Percentiles rank a stretch among this genome's conserved stretches.
These are phyloP conservation scores for Xiphydria camelus DNA, from an alignment of 2,888 invertebrate species.

Conservation along the genomic window DNA sequence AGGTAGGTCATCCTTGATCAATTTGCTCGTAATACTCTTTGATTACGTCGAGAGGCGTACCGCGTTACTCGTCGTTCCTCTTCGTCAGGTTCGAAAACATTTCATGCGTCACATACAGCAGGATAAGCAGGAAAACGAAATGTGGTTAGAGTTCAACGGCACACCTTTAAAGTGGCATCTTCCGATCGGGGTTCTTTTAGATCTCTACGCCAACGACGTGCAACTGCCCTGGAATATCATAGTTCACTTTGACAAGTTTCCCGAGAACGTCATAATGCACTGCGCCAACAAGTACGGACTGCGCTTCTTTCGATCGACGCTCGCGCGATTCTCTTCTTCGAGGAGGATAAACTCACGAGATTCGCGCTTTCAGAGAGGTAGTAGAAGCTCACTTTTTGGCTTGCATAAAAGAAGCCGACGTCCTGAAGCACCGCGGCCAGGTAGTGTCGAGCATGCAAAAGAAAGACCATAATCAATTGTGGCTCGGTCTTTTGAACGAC, in stretches of 20 bases:
- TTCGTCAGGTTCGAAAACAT: constrained; percentile 79
- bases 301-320: background rate
- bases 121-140: constrained; percentile 77
- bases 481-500: constrained; percentile 93
- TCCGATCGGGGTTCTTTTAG: constrained; percentile 85
- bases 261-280: constrained; percentile 84
- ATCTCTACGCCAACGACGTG: constrained; percentile 73
- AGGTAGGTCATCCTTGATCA: constrained; percentile 64
- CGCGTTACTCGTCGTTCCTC: too few relatives aligned
- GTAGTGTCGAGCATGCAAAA: constrained; percentile 91
- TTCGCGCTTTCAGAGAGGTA: constrained; percentile 69
- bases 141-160: constrained; percentile 94
- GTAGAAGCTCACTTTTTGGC: constrained; percentile 95
- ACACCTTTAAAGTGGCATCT: constrained; percentile 89
- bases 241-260: constrained; percentile 94
- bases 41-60: constrained; percentile 2
- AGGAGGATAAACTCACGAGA: background rate
- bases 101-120: constrained; percentile 81
- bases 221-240: constrained; percentile 91
- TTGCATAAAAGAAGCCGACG: constrained; percentile 96
- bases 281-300: constrained; percentile 76
- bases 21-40: background rate
- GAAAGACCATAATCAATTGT: constrained; percentile 95
- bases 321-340: background rate
- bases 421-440: constrained; percentile 91